Percentiles rank a stretch among this genome's conserved stretches.
Evolutionary conservation across 1,140 invertebrate genomes (phyloP).

Genomic region (Papilio dardanus): DNA sequence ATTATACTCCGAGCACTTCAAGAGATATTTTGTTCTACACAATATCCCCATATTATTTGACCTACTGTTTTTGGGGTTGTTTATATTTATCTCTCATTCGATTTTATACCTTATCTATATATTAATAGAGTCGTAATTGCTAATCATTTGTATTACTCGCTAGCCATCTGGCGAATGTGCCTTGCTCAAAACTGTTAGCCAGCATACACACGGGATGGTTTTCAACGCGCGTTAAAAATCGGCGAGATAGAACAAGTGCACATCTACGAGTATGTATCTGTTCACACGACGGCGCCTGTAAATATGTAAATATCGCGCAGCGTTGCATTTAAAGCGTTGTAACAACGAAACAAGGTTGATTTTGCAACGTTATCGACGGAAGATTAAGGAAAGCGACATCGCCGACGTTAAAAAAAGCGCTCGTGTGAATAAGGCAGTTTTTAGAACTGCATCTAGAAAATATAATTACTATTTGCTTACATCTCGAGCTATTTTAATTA

Average conservation of each 20-base stretch:
- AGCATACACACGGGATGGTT: too few relatives aligned
- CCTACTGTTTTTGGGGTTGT: slow-evolving; percentile 29
- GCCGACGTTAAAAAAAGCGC: too few relatives aligned
- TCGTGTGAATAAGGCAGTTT: too few relatives aligned
- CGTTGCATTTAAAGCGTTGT: too few relatives aligned
- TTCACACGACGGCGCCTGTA: too few relatives aligned
- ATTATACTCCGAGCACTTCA: slow-evolving; percentile 30
- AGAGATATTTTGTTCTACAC: slow-evolving; percentile 9
- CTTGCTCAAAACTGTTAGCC: not conserved
- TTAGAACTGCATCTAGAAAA: not conserved
- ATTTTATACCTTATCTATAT: not conserved
- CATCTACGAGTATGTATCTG: too few relatives aligned
- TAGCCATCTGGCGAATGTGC: slow-evolving; percentile 19
- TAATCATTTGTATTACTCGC: slow-evolving; percentile 5
- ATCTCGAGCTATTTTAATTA: not conserved
- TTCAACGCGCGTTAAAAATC: too few relatives aligned
- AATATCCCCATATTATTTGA: slow-evolving; percentile 25
- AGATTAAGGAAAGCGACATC: too few relatives aligned
- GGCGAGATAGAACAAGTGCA: too few relatives aligned
- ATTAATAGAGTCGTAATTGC: not conserved
- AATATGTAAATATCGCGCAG: too few relatives aligned
- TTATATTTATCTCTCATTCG: not conserved
- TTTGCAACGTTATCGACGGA: too few relatives aligned
- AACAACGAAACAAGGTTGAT: too few relatives aligned
- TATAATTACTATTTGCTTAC: slow-evolving; percentile 34